Evolutionary conservation across 2,888 invertebrate genomes (phyloP).

Genomic region (Polydrusus pterygomalis): DNA sequence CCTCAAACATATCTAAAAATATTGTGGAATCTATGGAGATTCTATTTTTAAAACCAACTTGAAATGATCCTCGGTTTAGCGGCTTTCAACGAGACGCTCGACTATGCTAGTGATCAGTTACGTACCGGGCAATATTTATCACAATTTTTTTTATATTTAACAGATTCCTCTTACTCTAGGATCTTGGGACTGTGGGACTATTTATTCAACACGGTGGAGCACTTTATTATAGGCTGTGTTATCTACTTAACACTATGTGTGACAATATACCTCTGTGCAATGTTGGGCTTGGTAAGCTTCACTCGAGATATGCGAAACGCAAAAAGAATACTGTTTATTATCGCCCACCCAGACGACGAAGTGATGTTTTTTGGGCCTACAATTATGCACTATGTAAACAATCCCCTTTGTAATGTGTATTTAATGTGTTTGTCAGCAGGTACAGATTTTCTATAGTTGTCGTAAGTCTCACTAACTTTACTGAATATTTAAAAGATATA

Average conservation of each 20-base stretch:
- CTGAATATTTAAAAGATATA: too few relatives aligned
- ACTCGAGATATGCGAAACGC: conserved; percentile 74
- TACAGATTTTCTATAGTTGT: conserved; percentile 66
- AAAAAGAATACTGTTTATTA: conserved; percentile 84
- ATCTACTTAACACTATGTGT: conserved; percentile 75
- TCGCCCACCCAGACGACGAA: conserved; percentile 98
- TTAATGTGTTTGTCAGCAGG: conserved; percentile 91
- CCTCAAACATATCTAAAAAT: conserved; percentile 52
- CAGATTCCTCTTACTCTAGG: conserved; percentile 8
- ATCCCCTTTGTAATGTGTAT: conserved; percentile 81
- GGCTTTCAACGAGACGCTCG: conserved; percentile 61
- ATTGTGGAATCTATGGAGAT: conserved; percentile 60
- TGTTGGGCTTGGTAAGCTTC: conserved; percentile 73
- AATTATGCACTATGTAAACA: conserved; percentile 80
- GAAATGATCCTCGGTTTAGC: conserved; percentile 66
- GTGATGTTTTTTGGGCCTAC: conserved; percentile 99
- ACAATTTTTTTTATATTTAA: conserved; percentile 16
- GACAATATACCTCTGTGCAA: conserved; percentile 69
- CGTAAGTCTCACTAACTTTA: background rate
- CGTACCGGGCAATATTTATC: conserved; percentile 19
- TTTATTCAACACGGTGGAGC: conserved; percentile 76
- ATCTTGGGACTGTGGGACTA: conserved; percentile 60
- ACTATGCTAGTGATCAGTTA: conserved; percentile 39
- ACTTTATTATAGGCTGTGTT: conserved; percentile 73
- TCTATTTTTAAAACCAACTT: conserved; percentile 64